Conservation (phyloP, 2,113 vertebrate species). For the Nettapus auritus region DNA sequence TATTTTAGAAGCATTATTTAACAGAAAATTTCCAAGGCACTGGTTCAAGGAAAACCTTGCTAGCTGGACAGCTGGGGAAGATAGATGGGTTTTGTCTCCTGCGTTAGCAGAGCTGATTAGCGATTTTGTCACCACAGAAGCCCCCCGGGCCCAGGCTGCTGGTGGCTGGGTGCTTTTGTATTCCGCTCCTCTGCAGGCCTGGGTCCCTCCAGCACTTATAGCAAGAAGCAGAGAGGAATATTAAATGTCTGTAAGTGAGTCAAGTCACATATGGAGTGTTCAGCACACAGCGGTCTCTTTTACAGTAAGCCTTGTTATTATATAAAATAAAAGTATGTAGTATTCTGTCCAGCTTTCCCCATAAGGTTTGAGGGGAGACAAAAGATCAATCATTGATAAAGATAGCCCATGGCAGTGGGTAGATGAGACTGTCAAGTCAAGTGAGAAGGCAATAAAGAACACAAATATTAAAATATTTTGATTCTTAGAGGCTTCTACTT, state of each 20-base stretch:
- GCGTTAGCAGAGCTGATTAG: neutral
- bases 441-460: neutral
- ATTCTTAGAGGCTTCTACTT: neutral
- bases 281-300: neutral
- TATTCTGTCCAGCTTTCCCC: neutral
- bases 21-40: neutral
- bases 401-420: neutral
- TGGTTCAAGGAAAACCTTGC: neutral
- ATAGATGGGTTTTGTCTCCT: neutral
- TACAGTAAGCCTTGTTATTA: neutral
- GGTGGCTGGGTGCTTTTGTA: neutral
- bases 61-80: neutral
- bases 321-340: neutral
- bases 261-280: neutral
- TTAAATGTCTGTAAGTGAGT: neutral
- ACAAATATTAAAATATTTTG: neutral
- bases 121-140: neutral
- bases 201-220: neutral
- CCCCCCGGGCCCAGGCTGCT: neutral
- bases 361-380: neutral
- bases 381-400: slow-evolving; percentile 11
- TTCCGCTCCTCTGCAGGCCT: neutral
- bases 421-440: neutral
- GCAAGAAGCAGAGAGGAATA: neutral
- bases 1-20: neutral